Conservation (phyloP, 2,888 invertebrate species). For the Xestia ashworthii region DNA sequence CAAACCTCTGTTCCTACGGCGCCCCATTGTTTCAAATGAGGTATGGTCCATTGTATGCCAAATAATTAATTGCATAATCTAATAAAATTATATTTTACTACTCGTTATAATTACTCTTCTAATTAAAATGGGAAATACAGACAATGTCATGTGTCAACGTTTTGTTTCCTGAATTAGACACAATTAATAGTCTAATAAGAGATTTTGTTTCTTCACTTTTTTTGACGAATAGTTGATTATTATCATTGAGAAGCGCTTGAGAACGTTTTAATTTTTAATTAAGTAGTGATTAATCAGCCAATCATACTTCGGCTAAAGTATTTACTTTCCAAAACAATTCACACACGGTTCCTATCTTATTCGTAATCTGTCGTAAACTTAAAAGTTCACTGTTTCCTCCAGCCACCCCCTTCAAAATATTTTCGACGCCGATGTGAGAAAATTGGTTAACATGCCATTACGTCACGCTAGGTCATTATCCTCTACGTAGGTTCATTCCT, state of each 20-base stretch:
- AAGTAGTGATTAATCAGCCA: slow-evolving; percentile 12
- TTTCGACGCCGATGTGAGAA: slow-evolving; percentile 26
- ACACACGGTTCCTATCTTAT: slow-evolving; percentile 6
- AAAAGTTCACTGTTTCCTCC: slow-evolving; percentile 13
- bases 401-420: slow-evolving; percentile 25
- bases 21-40: slow-evolving; percentile 70
- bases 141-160: slow-evolving; percentile 39
- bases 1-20: slow-evolving; percentile 51
- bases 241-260: slow-evolving; percentile 14
- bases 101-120: slow-evolving; percentile 42
- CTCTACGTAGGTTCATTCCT: slow-evolving; percentile 8
- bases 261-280: slow-evolving; percentile 23
- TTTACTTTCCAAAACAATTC: slow-evolving; percentile 28
- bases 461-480: slow-evolving; percentile 43
- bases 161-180: slow-evolving; percentile 40
- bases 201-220: background rate
- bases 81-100: slow-evolving; percentile 47
- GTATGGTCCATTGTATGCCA: slow-evolving; percentile 68
- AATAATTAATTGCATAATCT: slow-evolving; percentile 69
- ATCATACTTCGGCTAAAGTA: background rate
- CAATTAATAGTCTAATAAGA: slow-evolving; percentile 14
- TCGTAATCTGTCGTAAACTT: slow-evolving; percentile 11
- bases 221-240: background rate
- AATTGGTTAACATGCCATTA: slow-evolving; percentile 31
- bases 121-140: slow-evolving; percentile 52